Evolutionary conservation across 2,113 vertebrate genomes (phyloP).

Genomic region (Sigmodon hispidus): DNA sequence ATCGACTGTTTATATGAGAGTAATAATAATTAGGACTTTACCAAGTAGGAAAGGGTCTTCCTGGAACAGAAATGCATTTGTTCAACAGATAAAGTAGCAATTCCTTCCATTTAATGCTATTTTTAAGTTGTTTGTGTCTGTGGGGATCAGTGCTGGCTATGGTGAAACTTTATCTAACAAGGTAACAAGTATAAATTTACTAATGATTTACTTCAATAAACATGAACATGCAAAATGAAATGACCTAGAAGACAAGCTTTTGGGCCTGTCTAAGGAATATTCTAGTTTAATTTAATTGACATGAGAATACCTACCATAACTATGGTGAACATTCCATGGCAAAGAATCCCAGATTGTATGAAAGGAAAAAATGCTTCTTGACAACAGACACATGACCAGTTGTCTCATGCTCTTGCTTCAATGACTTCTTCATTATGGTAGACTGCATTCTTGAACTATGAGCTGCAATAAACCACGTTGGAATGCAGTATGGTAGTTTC

Average conservation of each 20-base stretch:
- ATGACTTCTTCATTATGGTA: too few relatives aligned
- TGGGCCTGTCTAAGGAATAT: not conserved
- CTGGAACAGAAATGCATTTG: conserved; percentile 6
- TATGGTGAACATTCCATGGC: too few relatives aligned
- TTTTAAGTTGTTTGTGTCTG: conserved; percentile 52
- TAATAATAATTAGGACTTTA: conserved; percentile 43
- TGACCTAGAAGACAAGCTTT: not conserved
- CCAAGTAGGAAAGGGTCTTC: conserved; percentile 44
- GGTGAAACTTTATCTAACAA: not conserved
- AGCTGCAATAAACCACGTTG: too few relatives aligned
- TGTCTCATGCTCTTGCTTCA: too few relatives aligned
- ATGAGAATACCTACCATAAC: not conserved
- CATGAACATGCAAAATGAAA: not conserved
- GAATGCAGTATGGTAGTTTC: too few relatives aligned
- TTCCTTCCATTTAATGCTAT: conserved; percentile 58
- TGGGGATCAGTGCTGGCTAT: conserved; percentile 13
- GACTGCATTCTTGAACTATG: too few relatives aligned
- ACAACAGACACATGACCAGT: too few relatives aligned
- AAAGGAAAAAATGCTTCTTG: not conserved
- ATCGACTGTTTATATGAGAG: not conserved
- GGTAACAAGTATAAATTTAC: conserved; percentile 4
- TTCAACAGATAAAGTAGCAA: conserved; percentile 29
- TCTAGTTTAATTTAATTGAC: not conserved
- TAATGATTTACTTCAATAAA: conserved; percentile 33
- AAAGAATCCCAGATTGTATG: not conserved